Base-by-base conservation (phyloP, 2,797 vertebrate genomes). In the Odontamblyopus lacepedii region DNA sequence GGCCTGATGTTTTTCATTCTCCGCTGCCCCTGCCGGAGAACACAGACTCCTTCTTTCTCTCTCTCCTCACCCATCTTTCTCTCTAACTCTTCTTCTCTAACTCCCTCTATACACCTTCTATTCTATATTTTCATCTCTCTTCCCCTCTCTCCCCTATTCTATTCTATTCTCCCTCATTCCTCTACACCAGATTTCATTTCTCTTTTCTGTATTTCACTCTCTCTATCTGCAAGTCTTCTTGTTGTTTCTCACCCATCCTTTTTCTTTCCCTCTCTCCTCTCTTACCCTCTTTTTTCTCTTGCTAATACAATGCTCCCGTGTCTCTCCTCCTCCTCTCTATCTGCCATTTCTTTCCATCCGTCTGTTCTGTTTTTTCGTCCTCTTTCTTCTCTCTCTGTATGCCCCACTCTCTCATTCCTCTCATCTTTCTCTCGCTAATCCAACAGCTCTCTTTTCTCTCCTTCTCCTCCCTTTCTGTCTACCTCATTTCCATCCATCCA, bases 1-100 rank as follows among this genome's bases (percentile, higher is more conserved):
- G 78, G 73, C 81, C 81, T 86, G 81, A 75, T 89, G 80, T 85
- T 88, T 78, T 79, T 87, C 78, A 80, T 79, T 84, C 81, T 85
- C 67, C 59, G 38, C 63, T 63, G 66, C 72, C 70, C 76, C 77
- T 71, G 32, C 66, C 23, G 59, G 72, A 74, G 75, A 74, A 80
- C 71, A 72, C 11, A 84, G 68, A 78, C 69, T 27, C 57, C 13
- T 59, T 29, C 12, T 29, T 4, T 55, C 18, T 55, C 18, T 55
- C 53, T 55, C 18, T 16, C 16, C 48, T 51, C 48, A 16, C 48
- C 16, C 48, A 51, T 18, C n/a, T 59, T 27, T 27, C 11, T 27
- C 56, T 27, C 9, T 27, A 35, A 35, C 23, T 23, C 23, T 35
- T 11, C 13, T 59, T 29, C 51, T n/a, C 51, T n/a, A 55, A 8